Evolutionary conservation across 2,888 invertebrate genomes (phyloP), one percentile per base, ranked within the genome.

Genomic region (Xanthia togata): DNA sequence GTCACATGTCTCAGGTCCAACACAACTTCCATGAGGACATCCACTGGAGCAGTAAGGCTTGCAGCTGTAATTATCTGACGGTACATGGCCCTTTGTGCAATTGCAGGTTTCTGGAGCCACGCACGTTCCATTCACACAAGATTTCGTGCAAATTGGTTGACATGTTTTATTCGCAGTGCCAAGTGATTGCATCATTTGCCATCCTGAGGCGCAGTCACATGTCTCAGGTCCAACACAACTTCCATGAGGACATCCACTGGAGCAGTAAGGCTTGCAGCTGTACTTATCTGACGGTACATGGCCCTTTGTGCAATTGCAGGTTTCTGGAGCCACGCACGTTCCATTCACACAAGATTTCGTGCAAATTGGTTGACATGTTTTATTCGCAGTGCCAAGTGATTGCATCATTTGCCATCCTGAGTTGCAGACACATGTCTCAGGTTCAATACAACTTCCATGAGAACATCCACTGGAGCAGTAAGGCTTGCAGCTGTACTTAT

Each of bases 311-410:
- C 84, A 84, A 50, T 67, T 20, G 1, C 84, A 84, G 0, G 8
- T 50, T 14, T 85, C 71, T 53, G 76, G 79, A 12, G 60, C 83
- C 1, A 55, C 23, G 17, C 85, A 85, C 1, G 41, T 74, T 0
- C 78, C 75, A 9, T 85, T 76, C 0, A 65, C 11, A 23, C 85
- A 85, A 0, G 76, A 12, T 20, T 73, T 62, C 0, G 17, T 59
- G 6, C 85, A 85, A 64, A 86, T 38, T 0, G 86, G 80, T n/a
- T 55, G 38, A 31, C 85, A 84, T 4, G 60, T 72, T 59, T 69
- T 73, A 17, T 60, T 72, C 0, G 3, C 0, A 3, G 11, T 35
- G 2, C 14, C 47, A 20, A 2, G 31, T 31, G 31, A 2, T 31
- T 31, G 31, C 31, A 31, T 2, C 31, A 31, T 31, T 31, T 31